A percentile compares a stretch with the other conserved stretches of the same genome.
phyloP scores from a whole-genome alignment of 2,113 vertebrate species.

The Sciurus niger region DNA sequence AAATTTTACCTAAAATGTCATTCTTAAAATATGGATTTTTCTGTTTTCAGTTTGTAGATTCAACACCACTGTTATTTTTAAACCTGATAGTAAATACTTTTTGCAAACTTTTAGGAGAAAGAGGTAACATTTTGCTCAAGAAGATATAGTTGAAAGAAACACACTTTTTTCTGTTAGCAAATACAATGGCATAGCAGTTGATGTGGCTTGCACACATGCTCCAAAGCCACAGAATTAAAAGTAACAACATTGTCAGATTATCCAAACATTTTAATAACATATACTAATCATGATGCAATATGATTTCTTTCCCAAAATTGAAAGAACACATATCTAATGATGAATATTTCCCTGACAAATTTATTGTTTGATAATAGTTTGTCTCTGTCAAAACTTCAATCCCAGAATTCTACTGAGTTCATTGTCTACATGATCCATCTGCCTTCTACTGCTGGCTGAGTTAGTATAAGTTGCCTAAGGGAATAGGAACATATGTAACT shows the following conservation, averaged over 20 bases:
- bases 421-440: conserved; percentile 48
- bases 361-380: conserved; percentile 45
- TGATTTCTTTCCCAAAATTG: neutral
- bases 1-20: neutral
- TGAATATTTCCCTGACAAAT: conserved; percentile 15
- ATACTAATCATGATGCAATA: neutral
- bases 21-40: neutral
- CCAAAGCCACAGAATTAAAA: neutral
- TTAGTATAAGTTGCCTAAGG: conserved; percentile 10
- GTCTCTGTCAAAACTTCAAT: conserved; percentile 71
- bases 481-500: conserved; percentile 46
- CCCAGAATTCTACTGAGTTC: neutral
- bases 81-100: neutral
- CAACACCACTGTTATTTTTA: neutral
- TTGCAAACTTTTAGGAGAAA: neutral
- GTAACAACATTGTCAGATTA: neutral
- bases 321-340: conserved; percentile 53
- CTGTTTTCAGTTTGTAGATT: neutral
- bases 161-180: neutral
- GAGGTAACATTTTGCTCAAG: neutral
- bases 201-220: neutral
- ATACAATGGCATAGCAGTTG: neutral
- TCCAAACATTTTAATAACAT: neutral
- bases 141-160: neutral
- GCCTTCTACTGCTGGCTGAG: conserved; percentile 11